A percentile compares a stretch with the other conserved stretches of the same genome.
phyloP scores from a whole-genome alignment of 2,797 vertebrate genomes.

The Eidolon dupreanum region DNA sequence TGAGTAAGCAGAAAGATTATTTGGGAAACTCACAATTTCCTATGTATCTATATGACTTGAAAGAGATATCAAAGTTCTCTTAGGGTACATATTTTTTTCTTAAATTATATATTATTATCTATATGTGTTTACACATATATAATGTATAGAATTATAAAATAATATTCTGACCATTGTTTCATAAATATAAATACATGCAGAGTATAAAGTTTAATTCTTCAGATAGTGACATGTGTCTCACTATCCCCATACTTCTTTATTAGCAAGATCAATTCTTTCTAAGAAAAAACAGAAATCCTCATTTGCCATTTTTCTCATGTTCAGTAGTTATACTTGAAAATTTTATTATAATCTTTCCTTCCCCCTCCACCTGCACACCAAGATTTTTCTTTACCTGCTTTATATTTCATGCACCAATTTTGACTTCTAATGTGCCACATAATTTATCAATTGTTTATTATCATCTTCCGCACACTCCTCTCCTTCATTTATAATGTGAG shows the following conservation, averaged over 20 bases:
- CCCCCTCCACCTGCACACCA: not conserved
- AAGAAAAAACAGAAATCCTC: not conserved
- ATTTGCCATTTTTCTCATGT: not conserved
- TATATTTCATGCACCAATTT: not conserved
- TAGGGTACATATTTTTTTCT: not conserved
- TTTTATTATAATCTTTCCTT: not conserved
- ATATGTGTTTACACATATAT: not conserved
- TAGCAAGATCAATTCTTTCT: not conserved
- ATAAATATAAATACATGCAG: not conserved
- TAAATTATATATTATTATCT: not conserved
- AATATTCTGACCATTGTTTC: not conserved
- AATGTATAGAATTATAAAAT: not conserved
- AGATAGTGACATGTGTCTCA: not conserved
- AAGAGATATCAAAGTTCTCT: not conserved
- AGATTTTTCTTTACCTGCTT: not conserved
- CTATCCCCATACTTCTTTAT: not conserved
- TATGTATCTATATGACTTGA: not conserved
- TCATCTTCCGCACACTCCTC: not conserved
- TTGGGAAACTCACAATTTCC: not conserved
- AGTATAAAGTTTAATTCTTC: not conserved
- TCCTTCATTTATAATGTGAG: not conserved
- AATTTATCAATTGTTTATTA: not conserved
- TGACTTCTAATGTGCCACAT: not conserved
- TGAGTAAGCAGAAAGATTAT: not conserved
- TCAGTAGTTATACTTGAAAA: not conserved